These are phyloP conservation scores for Oscheius sp. DNA, from an alignment of 1,140 invertebrate genomes.

Conservation along the genomic window DNA sequence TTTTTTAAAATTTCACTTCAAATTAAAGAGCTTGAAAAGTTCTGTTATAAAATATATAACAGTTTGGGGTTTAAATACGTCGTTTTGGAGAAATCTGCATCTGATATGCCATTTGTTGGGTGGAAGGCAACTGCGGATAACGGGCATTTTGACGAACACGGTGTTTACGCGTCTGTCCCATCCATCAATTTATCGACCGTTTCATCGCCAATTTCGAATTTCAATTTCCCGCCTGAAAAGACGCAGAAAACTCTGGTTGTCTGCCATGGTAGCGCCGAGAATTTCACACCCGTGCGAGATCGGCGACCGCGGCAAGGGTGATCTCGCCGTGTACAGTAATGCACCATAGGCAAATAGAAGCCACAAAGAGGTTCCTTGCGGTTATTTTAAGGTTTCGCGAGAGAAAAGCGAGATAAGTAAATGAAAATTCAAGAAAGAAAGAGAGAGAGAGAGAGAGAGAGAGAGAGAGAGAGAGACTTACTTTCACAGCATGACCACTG, in stretches of 20 bases:
- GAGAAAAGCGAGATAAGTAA: neutral
- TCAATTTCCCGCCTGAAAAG: neutral
- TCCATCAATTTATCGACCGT: neutral
- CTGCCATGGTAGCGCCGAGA: neutral
- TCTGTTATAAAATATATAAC: neutral
- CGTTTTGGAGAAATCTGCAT: neutral
- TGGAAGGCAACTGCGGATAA: neutral
- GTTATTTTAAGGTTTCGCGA: too few relatives aligned
- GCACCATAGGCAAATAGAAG: neutral
- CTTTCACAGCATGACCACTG: slow-evolving; percentile 29
- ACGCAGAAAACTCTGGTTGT: neutral
- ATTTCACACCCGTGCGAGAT: neutral
- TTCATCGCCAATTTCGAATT: neutral
- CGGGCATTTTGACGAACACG: neutral
- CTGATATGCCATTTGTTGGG: neutral
- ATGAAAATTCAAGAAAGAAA: neutral
- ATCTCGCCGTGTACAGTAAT: neutral
- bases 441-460: neutral
- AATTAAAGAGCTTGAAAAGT: neutral
- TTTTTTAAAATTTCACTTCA: neutral
- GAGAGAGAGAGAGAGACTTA: neutral
- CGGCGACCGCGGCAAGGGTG: neutral
- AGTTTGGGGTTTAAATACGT: neutral
- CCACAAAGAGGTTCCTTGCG: too few relatives aligned
- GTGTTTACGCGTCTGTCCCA: neutral